These are phyloP conservation scores for Phataginus tetradactyla DNA, from an alignment of 2,797 vertebrate species.

Conservation along the genomic window DNA sequence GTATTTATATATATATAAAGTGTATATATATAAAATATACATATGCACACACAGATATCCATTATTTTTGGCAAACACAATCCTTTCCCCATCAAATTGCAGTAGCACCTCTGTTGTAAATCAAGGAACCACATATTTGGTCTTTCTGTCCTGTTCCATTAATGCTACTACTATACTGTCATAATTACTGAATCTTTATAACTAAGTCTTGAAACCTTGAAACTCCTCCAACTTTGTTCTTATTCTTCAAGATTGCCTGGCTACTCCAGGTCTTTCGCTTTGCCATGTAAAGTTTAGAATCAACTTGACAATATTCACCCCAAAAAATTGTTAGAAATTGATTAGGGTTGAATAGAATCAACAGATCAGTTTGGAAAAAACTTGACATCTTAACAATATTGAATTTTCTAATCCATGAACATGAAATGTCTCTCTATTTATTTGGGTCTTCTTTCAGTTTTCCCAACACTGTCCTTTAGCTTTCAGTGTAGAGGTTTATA, in stretches of 20 bases:
- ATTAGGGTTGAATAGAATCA: neutral
- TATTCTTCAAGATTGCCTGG: neutral
- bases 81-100: neutral
- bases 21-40: no score
- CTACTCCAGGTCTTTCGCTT: neutral
- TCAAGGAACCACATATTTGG: neutral
- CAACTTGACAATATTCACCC: neutral
- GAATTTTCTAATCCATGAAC: neutral
- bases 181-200: neutral
- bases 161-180: neutral
- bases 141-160: neutral
- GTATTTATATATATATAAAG: no score
- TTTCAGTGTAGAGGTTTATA: neutral
- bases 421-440: conserved; percentile 5
- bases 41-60: neutral
- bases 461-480: neutral
- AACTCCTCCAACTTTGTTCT: neutral
- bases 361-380: neutral
- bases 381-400: neutral
- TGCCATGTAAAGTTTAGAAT: neutral
- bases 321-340: neutral
- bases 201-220: neutral
- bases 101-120: neutral
- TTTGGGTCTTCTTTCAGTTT: neutral
- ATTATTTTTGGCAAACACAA: neutral